Percentiles rank a stretch among this genome's conserved stretches.
Conservation (phyloP, 2,888 invertebrate species). For the Poecilus cupreus region DNA sequence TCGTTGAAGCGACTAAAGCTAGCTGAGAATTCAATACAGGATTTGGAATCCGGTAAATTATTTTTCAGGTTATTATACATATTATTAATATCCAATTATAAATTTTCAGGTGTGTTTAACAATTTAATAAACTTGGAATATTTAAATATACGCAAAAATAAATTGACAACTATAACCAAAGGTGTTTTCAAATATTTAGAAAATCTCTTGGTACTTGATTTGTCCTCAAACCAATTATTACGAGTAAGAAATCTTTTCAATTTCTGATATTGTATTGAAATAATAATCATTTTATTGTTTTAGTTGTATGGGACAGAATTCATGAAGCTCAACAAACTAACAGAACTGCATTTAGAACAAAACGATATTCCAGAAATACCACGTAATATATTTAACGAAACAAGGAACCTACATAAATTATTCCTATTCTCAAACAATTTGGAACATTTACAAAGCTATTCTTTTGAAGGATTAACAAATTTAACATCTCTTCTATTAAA, state of each 20-base stretch:
- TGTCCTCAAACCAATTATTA: slow-evolving; percentile 75
- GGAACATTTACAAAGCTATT: slow-evolving; percentile 77
- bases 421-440: slow-evolving; percentile 82
- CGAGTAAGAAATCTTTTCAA: slow-evolving; percentile 66
- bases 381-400: slow-evolving; percentile 77
- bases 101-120: slow-evolving; percentile 75
- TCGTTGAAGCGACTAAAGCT: slow-evolving; percentile 79
- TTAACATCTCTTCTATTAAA: slow-evolving; percentile 81
- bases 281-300: slow-evolving; percentile 63
- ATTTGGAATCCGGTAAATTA: slow-evolving; percentile 74
- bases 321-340: slow-evolving; percentile 74
- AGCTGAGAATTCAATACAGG: slow-evolving; percentile 80
- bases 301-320: slow-evolving; percentile 77
- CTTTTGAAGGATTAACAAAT: slow-evolving; percentile 79
- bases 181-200: slow-evolving; percentile 74
- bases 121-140: slow-evolving; percentile 75
- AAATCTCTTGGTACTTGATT: slow-evolving; percentile 75
- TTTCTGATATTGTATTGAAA: too few relatives aligned
- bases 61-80: too few relatives aligned
- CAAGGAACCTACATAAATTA: slow-evolving; percentile 78
- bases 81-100: neutral
- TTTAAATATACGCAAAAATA: slow-evolving; percentile 76
- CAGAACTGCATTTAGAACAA: slow-evolving; percentile 81
- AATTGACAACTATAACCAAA: slow-evolving; percentile 73
- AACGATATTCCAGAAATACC: slow-evolving; percentile 78